phyloP scores from a whole-genome alignment of 2,888 invertebrate genomes.

The Microchrysa polita region DNA sequence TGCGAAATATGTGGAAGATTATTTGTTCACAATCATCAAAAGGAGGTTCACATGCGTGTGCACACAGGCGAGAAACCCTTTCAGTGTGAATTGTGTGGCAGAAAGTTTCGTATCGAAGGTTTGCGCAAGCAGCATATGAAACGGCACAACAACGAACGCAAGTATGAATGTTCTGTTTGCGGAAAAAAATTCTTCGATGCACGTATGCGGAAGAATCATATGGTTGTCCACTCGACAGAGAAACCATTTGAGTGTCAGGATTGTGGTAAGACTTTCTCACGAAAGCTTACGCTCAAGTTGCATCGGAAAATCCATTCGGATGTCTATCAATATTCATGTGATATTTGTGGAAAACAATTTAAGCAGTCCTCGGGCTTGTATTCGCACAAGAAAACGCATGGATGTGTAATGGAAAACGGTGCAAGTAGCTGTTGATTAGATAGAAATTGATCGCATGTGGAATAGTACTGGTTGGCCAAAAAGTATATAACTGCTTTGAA shows the following conservation, averaged over 20 bases:
- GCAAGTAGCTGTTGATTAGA: too few relatives aligned
- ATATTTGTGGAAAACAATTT: conserved; percentile 51
- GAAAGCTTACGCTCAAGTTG: conserved; percentile 66
- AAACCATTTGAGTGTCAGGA: conserved; percentile 49
- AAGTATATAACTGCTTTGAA: too few relatives aligned
- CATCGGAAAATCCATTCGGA: conserved; percentile 63
- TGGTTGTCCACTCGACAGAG: conserved; percentile 49
- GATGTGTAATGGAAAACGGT: too few relatives aligned
- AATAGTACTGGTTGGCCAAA: too few relatives aligned
- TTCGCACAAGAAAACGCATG: conserved; percentile 36
- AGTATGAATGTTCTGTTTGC: conserved; percentile 50
- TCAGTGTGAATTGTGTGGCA: conserved; percentile 48
- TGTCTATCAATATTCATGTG: conserved; percentile 52
- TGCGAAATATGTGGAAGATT: conserved; percentile 48
- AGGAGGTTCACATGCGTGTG: conserved; percentile 62
- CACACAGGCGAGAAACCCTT: conserved; percentile 49
- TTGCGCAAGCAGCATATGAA: conserved; percentile 49
- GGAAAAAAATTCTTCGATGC: conserved; percentile 47
- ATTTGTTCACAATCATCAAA: conserved; percentile 49
- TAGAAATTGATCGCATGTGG: too few relatives aligned
- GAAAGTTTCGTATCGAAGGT: conserved; percentile 49
- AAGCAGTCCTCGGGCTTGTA: conserved; percentile 51
- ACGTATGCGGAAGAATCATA: conserved; percentile 49
- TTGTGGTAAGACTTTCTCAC: conserved; percentile 47
- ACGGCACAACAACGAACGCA: conserved; percentile 51